Evolutionary conservation across 2,797 vertebrate genomes (phyloP).

Genomic region (Peromyscus attwateri): DNA sequence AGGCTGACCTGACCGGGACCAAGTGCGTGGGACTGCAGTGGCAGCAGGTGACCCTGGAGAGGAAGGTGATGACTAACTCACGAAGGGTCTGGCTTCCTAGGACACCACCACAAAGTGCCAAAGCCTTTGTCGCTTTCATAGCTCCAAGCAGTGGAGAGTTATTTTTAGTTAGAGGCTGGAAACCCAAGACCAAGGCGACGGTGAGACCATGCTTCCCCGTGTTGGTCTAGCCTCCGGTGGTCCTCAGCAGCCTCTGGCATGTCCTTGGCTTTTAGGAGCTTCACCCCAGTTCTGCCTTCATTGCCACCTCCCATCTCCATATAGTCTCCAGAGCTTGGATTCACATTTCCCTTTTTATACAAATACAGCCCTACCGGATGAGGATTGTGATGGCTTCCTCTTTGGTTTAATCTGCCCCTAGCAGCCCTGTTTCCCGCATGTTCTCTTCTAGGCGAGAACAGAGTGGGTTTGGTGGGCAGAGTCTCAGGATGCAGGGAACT

Average conservation of each 20-base stretch:
- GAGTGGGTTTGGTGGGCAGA: not conserved
- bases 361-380: not conserved
- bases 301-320: not conserved
- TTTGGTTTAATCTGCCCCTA: not conserved
- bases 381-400: not conserved
- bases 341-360: not conserved
- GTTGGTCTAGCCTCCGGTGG: not conserved
- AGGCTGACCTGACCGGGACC: not conserved
- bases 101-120: not conserved
- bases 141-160: not conserved
- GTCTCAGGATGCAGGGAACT: not conserved
- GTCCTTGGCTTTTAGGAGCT: not conserved
- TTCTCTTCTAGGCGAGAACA: not conserved
- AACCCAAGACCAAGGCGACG: not conserved
- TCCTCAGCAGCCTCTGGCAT: not conserved
- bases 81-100: not conserved
- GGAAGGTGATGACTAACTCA: not conserved
- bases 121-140: not conserved
- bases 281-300: not conserved
- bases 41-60: not conserved
- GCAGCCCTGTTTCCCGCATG: not conserved
- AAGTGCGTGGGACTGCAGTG: not conserved
- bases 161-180: not conserved
- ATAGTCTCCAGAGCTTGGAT: not conserved
- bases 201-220: rapidly evolving